Conservation (phyloP, 2,888 invertebrate genomes). For the Notodonta ziczac region DNA sequence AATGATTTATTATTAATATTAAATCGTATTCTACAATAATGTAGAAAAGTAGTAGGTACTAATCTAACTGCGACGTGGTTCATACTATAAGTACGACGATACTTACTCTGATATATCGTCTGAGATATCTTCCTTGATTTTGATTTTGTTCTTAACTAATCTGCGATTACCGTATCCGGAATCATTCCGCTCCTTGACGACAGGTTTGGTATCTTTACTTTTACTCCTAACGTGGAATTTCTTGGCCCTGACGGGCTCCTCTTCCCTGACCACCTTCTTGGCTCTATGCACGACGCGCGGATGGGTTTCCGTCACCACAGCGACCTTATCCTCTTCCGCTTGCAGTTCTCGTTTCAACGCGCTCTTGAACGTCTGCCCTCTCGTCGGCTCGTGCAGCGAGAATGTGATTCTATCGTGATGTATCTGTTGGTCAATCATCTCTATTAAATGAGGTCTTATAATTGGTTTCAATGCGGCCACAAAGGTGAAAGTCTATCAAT, state of each 20-base stretch:
- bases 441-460: background rate
- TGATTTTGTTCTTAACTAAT: conserved; percentile 64
- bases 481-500: too few species aligned
- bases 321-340: conserved; percentile 48
- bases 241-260: conserved; percentile 43
- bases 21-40: background rate
- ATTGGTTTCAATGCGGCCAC: too few species aligned
- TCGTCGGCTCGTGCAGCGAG: conserved; percentile 72
- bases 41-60: conserved; percentile 6
- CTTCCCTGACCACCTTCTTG: conserved; percentile 50
- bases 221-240: conserved; percentile 54
- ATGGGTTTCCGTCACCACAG: conserved; percentile 39
- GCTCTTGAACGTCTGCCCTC: conserved; percentile 78
- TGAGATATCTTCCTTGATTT: conserved; percentile 68
- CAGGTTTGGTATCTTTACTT: conserved; percentile 66
- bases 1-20: background rate
- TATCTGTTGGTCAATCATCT: conserved; percentile 51
- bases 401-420: conserved; percentile 79
- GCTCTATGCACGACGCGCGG: conserved; percentile 36
- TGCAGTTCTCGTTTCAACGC: conserved; percentile 65
- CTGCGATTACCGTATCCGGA: conserved; percentile 55
- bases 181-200: conserved; percentile 65
- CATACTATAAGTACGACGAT: conserved; percentile 25
- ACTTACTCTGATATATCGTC: conserved; percentile 68
- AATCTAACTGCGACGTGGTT: conserved; percentile 24